Base-by-base conservation (phyloP, 2,797 vertebrate genomes). In the Pseudotriccus pelzelni region DNA sequence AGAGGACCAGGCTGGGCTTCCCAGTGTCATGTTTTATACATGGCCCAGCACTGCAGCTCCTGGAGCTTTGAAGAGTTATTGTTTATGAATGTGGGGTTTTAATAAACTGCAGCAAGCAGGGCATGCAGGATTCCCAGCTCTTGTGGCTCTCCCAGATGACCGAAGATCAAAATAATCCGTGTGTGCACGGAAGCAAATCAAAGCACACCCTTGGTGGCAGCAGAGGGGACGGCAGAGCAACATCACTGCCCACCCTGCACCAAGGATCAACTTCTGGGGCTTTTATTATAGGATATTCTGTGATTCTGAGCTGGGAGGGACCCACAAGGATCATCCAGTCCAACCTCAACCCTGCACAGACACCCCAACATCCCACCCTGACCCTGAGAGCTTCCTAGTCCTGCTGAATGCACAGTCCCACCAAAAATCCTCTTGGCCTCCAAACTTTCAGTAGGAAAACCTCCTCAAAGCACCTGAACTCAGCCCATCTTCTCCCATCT, bases 31-130 rank as follows among this genome's bases (percentile, higher is more conserved):
- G 89, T 94, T 84, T 96, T 62, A 92, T 34, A 82, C 67, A 69
- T 73, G 46, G 68, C 25, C 24, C 62, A 86, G 80, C 81, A 32
- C 43, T 67, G 83, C 92, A 85, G 90, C 55, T 62, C 10, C 58
- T 66, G 84, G 41, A 93, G 74, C 92, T 96, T 79, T 87, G 89
- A 89, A 81, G 86, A 90, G 84, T 58, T 79, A 28, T n/a, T 73
- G 56, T 62, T 90, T 55, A 84, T 44, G 52, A 68, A 67, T 30
- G 37, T n/a, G n/a, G 20, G 62, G 28, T 59, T 91, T 70, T 37
- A 85, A 78, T 80, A 68, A 83, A 78, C 79, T 22, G 49, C 4
- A 95, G 32, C 16, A 20, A 80, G 81, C 58, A 84, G 55, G 64
- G 37, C 63, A 75, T 2, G 12, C 8, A n/a, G 63, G 70, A 93